These are phyloP conservation scores for Rhorus exstirpatorius DNA, from an alignment of 2,888 invertebrate genomes.

Conservation along the genomic window DNA sequence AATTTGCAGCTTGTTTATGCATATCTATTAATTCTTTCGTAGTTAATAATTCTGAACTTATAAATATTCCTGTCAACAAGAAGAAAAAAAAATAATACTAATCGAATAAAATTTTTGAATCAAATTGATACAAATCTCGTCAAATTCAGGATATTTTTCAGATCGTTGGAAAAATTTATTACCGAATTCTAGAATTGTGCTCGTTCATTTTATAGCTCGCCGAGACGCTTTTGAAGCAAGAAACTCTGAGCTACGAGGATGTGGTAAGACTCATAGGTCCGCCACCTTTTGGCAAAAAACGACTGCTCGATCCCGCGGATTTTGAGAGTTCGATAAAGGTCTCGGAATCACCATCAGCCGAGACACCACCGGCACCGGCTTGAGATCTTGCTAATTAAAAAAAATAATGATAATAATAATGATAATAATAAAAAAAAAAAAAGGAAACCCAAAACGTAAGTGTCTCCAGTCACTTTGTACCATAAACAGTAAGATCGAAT, in stretches of 20 bases:
- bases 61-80: constrained; percentile 60
- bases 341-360: constrained; percentile 65
- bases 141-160: too few relatives aligned
- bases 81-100: too few relatives aligned
- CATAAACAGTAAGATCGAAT: constrained; percentile 40
- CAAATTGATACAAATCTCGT: too few relatives aligned
- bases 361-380: constrained; percentile 47
- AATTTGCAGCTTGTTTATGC: neutral
- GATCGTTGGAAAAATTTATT: neutral
- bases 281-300: constrained; percentile 92
- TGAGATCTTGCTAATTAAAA: neutral
- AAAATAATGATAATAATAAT: constrained; percentile 21
- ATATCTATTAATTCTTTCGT: constrained; percentile 1
- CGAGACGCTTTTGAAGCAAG: constrained; percentile 93
- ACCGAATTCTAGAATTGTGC: neutral
- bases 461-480: constrained; percentile 47
- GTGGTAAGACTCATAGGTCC: constrained; percentile 96
- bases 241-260: constrained; percentile 97
- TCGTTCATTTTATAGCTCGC: constrained; percentile 90
- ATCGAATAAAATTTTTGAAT: too few relatives aligned
- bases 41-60: constrained; percentile 51
- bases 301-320: constrained; percentile 92
- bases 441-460: constrained; percentile 17
- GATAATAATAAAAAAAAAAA: constrained; percentile 8
- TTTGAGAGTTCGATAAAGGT: constrained; percentile 87